These are phyloP conservation scores for Seladonia tumulorum DNA, from an alignment of 2,888 invertebrate genomes.

Conservation along the genomic window DNA sequence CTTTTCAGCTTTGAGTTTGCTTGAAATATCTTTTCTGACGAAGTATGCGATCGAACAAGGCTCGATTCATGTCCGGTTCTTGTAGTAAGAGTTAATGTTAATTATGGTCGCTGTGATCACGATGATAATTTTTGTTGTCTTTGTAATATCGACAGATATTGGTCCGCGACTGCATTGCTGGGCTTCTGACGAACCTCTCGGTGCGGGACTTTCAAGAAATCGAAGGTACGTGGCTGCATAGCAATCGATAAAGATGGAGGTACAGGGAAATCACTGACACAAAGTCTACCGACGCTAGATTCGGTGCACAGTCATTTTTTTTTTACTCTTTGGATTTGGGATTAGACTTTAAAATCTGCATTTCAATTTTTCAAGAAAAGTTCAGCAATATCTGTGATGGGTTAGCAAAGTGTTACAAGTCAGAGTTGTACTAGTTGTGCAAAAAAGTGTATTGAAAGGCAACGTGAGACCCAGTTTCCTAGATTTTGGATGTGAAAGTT, in stretches of 20 bases:
- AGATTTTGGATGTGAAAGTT: no score
- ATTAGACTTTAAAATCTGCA: no score
- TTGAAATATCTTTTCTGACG: background rate
- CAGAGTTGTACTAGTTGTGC: no score
- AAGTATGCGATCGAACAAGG: background rate
- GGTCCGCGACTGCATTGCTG: conserved; percentile 93
- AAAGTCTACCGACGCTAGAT: background rate
- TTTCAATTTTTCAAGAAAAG: no score
- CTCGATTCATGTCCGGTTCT: background rate
- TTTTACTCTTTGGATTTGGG: no score
- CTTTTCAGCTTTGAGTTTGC: background rate
- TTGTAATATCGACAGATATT: conserved; percentile 85
- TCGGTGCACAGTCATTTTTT: no score
- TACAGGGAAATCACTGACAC: background rate
- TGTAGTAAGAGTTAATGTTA: background rate
- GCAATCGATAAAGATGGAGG: background rate
- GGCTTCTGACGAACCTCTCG: conserved; percentile 91
- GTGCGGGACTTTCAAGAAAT: conserved; percentile 94
- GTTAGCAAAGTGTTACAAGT: background rate
- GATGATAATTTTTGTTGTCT: conserved; percentile 15
- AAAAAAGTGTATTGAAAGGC: no score
- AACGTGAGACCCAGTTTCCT: no score
- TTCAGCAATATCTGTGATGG: no score
- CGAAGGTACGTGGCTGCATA: conserved; percentile 87
- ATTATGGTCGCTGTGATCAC: background rate